These are phyloP conservation scores for Nesometra sesokonis DNA, from an alignment of 35 echinoderm and acorn worm species.

Conservation along the genomic window DNA sequence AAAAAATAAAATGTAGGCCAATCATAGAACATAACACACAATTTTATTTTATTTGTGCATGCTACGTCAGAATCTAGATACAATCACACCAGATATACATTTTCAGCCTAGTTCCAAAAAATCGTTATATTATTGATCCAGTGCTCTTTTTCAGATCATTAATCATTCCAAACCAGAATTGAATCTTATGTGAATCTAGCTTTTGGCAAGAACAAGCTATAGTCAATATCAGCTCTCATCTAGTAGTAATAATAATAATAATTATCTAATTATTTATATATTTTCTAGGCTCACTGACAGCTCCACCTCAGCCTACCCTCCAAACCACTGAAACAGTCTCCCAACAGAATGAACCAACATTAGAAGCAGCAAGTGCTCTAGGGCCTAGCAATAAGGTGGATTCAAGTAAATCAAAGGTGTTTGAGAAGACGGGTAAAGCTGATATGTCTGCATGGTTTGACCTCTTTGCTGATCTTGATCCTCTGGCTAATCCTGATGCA, in stretches of 20 bases:
- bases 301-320: constrained; percentile 7
- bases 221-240: not conserved
- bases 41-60: too few relatives aligned
- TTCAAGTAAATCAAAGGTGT: constrained; percentile 80
- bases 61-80: too few relatives aligned
- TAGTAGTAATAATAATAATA: too few relatives aligned
- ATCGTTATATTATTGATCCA: too few relatives aligned
- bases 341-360: not conserved
- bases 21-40: too few relatives aligned
- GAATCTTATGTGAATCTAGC: too few relatives aligned
- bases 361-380: not conserved
- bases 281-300: constrained; percentile 2
- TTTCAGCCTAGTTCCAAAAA: too few relatives aligned
- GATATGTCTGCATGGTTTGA: constrained; percentile 99
- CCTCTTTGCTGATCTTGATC: constrained; percentile 95
- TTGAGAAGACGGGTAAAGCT: constrained; percentile 70
- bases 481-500: constrained; percentile 81
- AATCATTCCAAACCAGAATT: too few relatives aligned
- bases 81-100: too few relatives aligned
- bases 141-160: too few relatives aligned
- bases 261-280: not conserved
- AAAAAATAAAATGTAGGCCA: too few relatives aligned
- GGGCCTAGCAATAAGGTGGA: constrained; percentile 39
- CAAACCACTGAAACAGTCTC: constrained; percentile 3
- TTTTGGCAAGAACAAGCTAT: too few relatives aligned